Conservation (phyloP, 2,797 vertebrate genomes). For the Sitta carolinensis region DNA sequence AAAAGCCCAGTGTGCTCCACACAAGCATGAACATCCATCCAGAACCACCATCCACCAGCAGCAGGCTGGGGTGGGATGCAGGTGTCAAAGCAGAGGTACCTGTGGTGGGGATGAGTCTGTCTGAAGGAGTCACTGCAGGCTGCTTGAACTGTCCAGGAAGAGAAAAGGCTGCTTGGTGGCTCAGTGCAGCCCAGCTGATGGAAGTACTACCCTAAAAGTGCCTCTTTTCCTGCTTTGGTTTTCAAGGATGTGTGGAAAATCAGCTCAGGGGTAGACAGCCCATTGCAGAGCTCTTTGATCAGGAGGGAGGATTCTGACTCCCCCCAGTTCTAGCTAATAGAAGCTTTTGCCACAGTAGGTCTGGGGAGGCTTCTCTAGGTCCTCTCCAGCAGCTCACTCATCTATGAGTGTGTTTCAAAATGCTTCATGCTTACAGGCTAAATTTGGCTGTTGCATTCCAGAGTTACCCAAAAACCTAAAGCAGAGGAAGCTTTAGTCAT, state of each 20-base stretch:
- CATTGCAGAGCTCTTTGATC: not conserved
- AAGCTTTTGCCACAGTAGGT: not conserved
- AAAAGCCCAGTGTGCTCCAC: not conserved
- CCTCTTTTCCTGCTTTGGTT: not conserved
- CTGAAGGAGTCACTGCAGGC: not conserved
- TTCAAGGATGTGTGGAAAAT: not conserved
- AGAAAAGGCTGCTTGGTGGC: not conserved
- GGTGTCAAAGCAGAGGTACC: not conserved
- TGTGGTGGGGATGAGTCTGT: not conserved
- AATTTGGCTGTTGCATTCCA: not conserved
- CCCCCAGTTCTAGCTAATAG: not conserved
- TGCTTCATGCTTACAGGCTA: not conserved
- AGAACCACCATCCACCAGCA: not conserved
- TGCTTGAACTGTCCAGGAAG: not conserved
- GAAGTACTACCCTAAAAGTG: not conserved
- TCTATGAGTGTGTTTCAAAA: not conserved
- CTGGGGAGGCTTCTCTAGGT: not conserved
- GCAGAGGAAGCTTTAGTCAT: not conserved
- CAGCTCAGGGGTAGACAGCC: not conserved
- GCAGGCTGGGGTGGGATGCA: not conserved
- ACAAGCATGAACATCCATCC: not conserved
- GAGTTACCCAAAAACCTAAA: not conserved
- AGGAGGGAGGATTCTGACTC: not conserved
- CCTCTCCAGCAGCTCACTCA: not conserved
- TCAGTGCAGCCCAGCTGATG: not conserved